These are phyloP conservation scores for Abramis brama DNA, from an alignment of 2,113 vertebrate genomes.

Conservation along the genomic window DNA sequence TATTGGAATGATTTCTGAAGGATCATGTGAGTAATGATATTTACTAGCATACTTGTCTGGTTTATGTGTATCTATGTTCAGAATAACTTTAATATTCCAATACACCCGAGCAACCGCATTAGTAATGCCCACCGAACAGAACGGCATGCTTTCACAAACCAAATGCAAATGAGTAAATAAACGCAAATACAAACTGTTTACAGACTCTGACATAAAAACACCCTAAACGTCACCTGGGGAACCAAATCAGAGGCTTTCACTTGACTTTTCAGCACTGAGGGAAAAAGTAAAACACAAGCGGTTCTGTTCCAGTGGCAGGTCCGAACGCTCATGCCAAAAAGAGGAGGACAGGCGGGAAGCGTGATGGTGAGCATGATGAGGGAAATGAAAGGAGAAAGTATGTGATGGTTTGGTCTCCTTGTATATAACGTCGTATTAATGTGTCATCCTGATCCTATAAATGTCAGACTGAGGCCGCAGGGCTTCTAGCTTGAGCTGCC, in stretches of 20 bases:
- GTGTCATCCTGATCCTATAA: slow-evolving; percentile 72
- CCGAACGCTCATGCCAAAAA: slow-evolving; percentile 39
- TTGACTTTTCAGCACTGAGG: not conserved
- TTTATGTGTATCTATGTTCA: not conserved
- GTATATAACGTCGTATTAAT: slow-evolving; percentile 68
- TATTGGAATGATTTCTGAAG: no score
- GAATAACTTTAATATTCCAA: not conserved
- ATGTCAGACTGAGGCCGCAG: slow-evolving; percentile 63
- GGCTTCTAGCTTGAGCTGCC: slow-evolving; percentile 48
- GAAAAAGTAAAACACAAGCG: slow-evolving; percentile 36
- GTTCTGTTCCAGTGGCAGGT: slow-evolving; percentile 34
- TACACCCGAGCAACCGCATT: not conserved
- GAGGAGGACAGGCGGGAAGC: slow-evolving; percentile 51
- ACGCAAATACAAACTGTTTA: slow-evolving; percentile 1
- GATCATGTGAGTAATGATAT: no score
- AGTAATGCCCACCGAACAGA: not conserved
- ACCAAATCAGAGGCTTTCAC: slow-evolving; percentile 4
- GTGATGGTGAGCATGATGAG: slow-evolving; percentile 60
- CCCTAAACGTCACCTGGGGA: not conserved
- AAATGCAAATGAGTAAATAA: slow-evolving; percentile 10
- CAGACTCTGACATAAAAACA: not conserved
- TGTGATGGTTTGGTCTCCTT: slow-evolving; percentile 61
- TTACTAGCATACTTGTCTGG: not conserved
- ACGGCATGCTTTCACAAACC: not conserved
- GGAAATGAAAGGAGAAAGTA: slow-evolving; percentile 54